These are phyloP conservation scores for Morelia viridis DNA, from an alignment of 2,797 vertebrate genomes.

Conservation along the genomic window DNA sequence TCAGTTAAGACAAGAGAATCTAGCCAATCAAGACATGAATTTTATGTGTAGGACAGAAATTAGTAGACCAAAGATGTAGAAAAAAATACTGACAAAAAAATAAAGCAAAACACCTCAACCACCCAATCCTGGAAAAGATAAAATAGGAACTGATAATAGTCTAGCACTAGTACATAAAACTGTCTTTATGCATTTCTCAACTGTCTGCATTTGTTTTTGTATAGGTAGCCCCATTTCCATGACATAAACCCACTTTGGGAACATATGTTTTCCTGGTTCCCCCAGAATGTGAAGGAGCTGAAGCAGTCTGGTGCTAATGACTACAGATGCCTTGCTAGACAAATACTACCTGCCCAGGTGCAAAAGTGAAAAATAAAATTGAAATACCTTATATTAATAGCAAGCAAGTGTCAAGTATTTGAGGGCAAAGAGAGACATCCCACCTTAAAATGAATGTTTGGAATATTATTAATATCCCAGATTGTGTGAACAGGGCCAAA, in stretches of 20 bases:
- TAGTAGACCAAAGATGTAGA: neutral
- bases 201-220: neutral
- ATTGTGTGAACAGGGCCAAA: neutral
- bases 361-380: neutral
- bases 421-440: neutral
- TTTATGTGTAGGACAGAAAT: neutral
- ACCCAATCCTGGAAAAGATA: neutral
- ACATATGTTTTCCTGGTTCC: neutral
- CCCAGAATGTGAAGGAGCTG: neutral
- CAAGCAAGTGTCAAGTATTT: neutral
- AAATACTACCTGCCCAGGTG: neutral
- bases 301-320: neutral
- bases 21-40: neutral
- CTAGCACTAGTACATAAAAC: neutral
- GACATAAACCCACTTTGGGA: neutral
- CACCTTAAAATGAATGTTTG: neutral
- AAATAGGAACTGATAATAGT: neutral
- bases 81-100: neutral
- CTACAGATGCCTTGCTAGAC: neutral
- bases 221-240: neutral
- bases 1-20: neutral
- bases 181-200: neutral
- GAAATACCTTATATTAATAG: neutral
- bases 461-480: neutral
- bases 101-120: neutral